A percentile compares a stretch with the other conserved stretches of the same genome.
phyloP scores from a whole-genome alignment of 2,797 vertebrate species.

The Danio tinwini region DNA sequence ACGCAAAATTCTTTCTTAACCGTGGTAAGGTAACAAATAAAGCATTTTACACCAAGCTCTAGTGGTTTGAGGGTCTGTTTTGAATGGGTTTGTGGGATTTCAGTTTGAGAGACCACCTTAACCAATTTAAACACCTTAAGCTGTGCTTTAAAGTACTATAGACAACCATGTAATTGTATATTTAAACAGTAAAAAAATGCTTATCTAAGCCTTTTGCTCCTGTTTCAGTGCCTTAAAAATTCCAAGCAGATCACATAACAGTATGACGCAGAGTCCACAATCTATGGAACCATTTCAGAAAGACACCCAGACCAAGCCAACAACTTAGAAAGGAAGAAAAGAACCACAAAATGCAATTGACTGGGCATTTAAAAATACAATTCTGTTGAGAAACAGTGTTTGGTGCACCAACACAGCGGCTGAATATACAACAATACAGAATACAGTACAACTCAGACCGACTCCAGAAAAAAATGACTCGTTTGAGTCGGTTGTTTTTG shows the following conservation, averaged over 20 bases:
- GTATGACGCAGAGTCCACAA: background rate
- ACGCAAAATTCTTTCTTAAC: background rate
- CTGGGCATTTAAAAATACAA: background rate
- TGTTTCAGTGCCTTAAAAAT: background rate
- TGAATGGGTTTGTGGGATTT: background rate
- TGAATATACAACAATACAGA: background rate
- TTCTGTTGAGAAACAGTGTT: no score
- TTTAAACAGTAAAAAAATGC: background rate
- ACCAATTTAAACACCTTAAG: background rate
- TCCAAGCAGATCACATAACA: background rate
- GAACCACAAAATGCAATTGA: conserved; percentile 2
- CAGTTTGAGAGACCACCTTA: background rate
- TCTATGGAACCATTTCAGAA: background rate
- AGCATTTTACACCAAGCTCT: background rate
- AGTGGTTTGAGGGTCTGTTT: background rate
- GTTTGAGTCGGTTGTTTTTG: no score
- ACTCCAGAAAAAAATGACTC: no score
- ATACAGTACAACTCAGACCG: background rate
- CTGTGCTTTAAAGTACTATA: background rate
- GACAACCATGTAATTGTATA: background rate
- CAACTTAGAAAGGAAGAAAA: background rate
- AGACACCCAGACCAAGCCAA: background rate
- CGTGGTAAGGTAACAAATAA: background rate
- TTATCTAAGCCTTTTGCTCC: background rate
- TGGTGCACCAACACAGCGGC: background rate